Percentiles rank a stretch among this genome's conserved stretches.
These are phyloP conservation scores for Habrosyne pyritoides DNA, from an alignment of 2,888 invertebrate genomes.

Conservation along the genomic window DNA sequence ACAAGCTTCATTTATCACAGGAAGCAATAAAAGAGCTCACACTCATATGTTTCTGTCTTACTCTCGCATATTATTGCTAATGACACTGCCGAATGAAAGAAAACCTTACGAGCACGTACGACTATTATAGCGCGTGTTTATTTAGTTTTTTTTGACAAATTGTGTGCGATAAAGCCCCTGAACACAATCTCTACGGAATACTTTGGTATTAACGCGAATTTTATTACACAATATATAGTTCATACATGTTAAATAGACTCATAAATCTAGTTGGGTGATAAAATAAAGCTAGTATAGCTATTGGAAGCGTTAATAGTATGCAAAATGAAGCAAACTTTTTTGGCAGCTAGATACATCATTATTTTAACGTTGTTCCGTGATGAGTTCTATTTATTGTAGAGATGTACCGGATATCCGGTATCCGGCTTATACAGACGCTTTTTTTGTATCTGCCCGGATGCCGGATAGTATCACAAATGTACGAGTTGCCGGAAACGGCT, in stretches of 20 bases:
- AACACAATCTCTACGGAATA: not conserved
- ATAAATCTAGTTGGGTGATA: not conserved
- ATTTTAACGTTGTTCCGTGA: too few species aligned
- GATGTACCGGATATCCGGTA: too few species aligned
- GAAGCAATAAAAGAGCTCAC: slow-evolving; percentile 61
- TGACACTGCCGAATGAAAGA: slow-evolving; percentile 63
- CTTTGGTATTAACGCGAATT: not conserved
- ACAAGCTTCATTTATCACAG: slow-evolving; percentile 57
- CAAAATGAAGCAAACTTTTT: not conserved
- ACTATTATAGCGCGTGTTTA: slow-evolving; percentile 45
- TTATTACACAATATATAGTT: not conserved
- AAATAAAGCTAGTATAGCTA: not conserved
- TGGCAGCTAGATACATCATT: not conserved
- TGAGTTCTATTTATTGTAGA: too few species aligned
- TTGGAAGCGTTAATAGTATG: not conserved
- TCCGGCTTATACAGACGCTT: too few species aligned
- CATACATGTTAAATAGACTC: not conserved
- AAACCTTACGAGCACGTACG: slow-evolving; percentile 50
- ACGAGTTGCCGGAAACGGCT: too few species aligned
- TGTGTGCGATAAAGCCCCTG: slow-evolving; percentile 15
- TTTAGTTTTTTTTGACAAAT: slow-evolving; percentile 45
- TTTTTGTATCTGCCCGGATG: too few species aligned
- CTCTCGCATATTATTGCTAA: slow-evolving; percentile 58
- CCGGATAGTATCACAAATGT: too few species aligned
- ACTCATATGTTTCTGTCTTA: slow-evolving; percentile 58